Percentiles rank a stretch among this genome's conserved stretches.
Evolutionary conservation across 2,113 vertebrate genomes (phyloP).

Genomic region (Calonectris borealis): DNA sequence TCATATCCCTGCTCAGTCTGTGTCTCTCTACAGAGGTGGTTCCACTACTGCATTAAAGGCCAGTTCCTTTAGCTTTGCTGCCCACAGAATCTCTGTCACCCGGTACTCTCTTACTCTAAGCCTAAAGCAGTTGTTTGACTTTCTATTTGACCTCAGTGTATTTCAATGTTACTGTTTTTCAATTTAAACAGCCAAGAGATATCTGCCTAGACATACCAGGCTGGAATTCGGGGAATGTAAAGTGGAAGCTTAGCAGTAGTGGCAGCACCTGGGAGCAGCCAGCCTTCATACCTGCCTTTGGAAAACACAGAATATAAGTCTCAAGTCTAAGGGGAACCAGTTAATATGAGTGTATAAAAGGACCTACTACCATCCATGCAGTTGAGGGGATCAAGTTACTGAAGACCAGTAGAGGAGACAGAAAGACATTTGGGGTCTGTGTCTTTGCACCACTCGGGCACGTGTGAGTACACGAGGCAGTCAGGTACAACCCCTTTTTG

Average conservation of each 20-base stretch:
- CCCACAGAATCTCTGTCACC: neutral
- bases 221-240: constrained; percentile 44
- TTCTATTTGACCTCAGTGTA: neutral
- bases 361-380: neutral
- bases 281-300: neutral
- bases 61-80: neutral
- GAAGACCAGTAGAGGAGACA: neutral
- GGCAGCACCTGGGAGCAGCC: neutral
- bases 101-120: neutral
- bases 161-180: neutral
- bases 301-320: neutral
- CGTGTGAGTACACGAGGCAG: neutral
- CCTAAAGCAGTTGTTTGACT: neutral
- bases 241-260: constrained; percentile 7
- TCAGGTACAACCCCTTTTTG: constrained; percentile 65
- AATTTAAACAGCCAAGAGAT: neutral
- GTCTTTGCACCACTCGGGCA: neutral
- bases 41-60: neutral
- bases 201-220: constrained; percentile 2
- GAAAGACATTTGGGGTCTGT: neutral
- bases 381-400: neutral
- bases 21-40: neutral
- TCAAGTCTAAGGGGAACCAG: neutral
- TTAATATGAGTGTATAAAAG: neutral
- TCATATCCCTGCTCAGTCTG: neutral